A percentile compares a stretch with the other conserved stretches of the same genome.
Conservation (phyloP, 2,797 vertebrate genomes). For the Buphagus erythrorhynchus region DNA sequence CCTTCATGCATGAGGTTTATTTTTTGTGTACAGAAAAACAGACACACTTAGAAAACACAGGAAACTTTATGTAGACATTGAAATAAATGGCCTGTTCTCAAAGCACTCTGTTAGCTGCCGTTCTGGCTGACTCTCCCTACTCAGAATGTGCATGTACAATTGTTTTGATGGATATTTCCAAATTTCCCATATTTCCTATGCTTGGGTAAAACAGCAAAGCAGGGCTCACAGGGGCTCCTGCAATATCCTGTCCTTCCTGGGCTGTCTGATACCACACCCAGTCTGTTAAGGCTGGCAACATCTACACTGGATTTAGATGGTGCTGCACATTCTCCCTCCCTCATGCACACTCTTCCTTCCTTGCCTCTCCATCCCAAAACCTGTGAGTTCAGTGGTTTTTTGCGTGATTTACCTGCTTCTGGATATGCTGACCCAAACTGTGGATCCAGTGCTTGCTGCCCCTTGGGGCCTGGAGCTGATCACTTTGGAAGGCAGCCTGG, state of each 20-base stretch:
- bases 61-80: neutral
- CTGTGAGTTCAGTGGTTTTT: neutral
- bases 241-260: neutral
- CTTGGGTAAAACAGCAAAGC: neutral
- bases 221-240: neutral
- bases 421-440: neutral
- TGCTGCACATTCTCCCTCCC: neutral
- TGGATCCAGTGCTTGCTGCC: neutral
- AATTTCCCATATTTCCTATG: neutral
- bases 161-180: neutral
- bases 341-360: neutral
- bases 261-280: neutral
- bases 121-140: neutral
- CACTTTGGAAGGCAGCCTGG: neutral
- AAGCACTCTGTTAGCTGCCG: neutral
- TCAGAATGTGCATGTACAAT: neutral
- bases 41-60: neutral
- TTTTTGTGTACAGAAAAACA: neutral
- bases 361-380: accelerated
- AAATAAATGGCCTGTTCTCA: neutral
- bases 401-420: neutral
- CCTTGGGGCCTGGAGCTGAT: neutral
- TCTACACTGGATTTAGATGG: neutral
- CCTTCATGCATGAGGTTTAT: neutral
- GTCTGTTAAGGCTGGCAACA: accelerated